These are phyloP conservation scores for Leptodactylus fallax DNA, from an alignment of 2,797 vertebrate species.

Conservation along the genomic window DNA sequence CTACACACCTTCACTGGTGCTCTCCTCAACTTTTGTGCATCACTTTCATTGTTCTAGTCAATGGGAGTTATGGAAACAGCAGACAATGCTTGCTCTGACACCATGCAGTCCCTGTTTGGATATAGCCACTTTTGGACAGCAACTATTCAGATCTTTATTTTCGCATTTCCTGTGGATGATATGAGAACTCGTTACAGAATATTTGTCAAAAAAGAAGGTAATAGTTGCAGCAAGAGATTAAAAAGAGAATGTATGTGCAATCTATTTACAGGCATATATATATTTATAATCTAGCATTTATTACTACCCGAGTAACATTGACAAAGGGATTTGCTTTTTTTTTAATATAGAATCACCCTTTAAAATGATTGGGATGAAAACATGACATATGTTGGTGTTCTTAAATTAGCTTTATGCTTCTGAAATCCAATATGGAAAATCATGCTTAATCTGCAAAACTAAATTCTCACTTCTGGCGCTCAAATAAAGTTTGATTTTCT, in stretches of 20 bases:
- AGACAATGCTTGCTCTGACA: neutral
- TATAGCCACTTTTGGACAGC: too few species aligned
- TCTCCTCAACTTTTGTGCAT: neutral
- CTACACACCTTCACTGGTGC: too few species aligned
- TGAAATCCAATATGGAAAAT: neutral
- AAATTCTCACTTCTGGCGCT: neutral
- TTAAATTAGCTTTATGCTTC: neutral
- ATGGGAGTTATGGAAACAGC: neutral
- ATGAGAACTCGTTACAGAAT: too few species aligned
- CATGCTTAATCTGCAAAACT: neutral
- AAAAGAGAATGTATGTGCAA: neutral
- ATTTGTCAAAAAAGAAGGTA: neutral
- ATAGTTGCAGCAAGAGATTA: neutral
- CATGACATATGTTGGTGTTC: neutral
- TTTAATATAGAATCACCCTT: neutral
- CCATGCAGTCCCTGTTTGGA: too few species aligned
- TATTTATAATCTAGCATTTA: slow-evolving; percentile 19
- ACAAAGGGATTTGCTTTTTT: neutral
- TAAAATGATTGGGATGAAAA: neutral
- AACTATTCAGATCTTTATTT: too few species aligned
- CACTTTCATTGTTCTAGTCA: neutral
- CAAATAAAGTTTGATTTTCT: neutral
- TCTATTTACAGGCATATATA: neutral
- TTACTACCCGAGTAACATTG: neutral
- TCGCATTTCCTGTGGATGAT: too few species aligned